These are phyloP conservation scores for Leucoptera coffeella DNA, from an alignment of 2,888 invertebrate genomes.

Conservation along the genomic window DNA sequence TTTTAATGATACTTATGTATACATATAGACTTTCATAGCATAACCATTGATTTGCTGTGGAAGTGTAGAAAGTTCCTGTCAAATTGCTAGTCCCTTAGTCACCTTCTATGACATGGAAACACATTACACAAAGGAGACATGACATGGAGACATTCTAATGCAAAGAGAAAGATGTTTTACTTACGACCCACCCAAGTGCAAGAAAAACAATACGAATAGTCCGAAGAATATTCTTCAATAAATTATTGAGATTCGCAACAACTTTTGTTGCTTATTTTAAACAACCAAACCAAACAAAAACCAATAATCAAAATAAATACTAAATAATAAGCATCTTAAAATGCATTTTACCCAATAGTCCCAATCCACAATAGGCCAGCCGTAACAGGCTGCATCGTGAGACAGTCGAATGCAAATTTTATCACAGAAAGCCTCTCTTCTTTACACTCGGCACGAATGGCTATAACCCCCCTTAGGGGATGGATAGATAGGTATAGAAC, in stretches of 20 bases:
- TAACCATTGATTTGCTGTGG: no score
- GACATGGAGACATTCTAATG: no score
- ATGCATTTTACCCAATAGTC: no score
- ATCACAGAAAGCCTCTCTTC: conserved; percentile 45
- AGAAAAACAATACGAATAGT: neutral
- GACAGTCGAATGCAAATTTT: conserved; percentile 48
- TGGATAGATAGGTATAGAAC: neutral
- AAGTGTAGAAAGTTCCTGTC: no score
- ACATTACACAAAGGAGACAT: no score
- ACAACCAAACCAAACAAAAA: neutral
- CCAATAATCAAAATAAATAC: neutral
- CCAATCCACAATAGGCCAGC: conserved; percentile 2
- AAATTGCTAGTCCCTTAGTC: no score
- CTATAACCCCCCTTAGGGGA: neutral
- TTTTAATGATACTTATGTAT: no score
- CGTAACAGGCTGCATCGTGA: conserved; percentile 27
- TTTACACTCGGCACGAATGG: conserved; percentile 16
- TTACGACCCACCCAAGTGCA: no score
- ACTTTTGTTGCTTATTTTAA: neutral
- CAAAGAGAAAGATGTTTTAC: no score
- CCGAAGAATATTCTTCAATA: neutral
- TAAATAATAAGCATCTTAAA: conserved; percentile 15
- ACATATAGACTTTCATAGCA: no score
- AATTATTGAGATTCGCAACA: neutral
- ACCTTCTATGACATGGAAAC: no score